A percentile compares a stretch with the other conserved stretches of the same genome.
Evolutionary conservation across 2,797 vertebrate genomes (phyloP).

Genomic region (Ctenopoma multispine): DNA sequence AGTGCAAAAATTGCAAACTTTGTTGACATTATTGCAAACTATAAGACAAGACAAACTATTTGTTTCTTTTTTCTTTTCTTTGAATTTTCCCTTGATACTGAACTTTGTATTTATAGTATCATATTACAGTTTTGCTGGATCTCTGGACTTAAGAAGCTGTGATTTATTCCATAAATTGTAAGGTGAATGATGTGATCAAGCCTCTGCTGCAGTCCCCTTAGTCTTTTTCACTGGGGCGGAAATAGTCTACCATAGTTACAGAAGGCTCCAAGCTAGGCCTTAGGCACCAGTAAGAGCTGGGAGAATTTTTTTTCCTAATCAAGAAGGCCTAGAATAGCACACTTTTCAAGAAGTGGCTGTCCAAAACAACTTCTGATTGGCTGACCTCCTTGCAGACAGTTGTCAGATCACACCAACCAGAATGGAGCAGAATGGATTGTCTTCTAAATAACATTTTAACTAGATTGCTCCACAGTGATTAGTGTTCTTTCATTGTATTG

Average conservation of each 20-base stretch:
- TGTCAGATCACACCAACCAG: constrained; percentile 31
- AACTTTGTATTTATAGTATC: constrained; percentile 15
- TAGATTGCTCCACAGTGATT: constrained; percentile 9
- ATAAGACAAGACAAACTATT: background rate
- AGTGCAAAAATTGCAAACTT: background rate
- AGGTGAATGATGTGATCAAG: constrained; percentile 60
- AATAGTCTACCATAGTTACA: constrained; percentile 59
- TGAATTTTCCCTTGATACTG: background rate
- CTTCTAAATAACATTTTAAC: constrained; percentile 36
- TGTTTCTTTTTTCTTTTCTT: background rate
- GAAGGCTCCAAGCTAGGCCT: constrained; percentile 58
- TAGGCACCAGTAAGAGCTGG: constrained; percentile 61
- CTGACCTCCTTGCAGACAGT: constrained; percentile 45
- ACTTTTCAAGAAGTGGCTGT: constrained; percentile 37
- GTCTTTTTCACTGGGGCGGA: constrained; percentile 48
- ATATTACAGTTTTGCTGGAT: constrained; percentile 4
- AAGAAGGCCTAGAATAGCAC: constrained; percentile 56
- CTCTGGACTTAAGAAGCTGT: constrained; percentile 16
- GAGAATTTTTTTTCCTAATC: constrained; percentile 49
- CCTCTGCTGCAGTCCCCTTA: constrained; percentile 41
- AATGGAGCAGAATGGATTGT: constrained; percentile 3
- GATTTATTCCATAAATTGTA: constrained; percentile 52
- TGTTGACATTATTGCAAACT: constrained; percentile 4
- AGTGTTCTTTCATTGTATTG: constrained; percentile 12
- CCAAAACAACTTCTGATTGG: constrained; percentile 56